These are phyloP conservation scores for Choloepus hoffmanni DNA, from an alignment of 2,113 vertebrate genomes.

Conservation along the genomic window DNA sequence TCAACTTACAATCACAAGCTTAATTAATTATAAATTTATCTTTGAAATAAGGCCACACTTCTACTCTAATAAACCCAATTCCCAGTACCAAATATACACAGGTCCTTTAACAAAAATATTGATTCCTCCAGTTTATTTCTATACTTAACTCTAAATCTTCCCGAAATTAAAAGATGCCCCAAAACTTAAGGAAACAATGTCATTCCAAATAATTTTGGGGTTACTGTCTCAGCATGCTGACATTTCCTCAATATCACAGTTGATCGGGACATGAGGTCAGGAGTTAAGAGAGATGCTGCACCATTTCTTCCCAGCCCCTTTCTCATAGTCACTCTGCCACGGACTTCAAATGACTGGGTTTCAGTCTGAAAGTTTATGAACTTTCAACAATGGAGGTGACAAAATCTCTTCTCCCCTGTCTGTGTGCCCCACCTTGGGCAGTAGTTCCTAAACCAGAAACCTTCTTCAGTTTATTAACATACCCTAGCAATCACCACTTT, in stretches of 20 bases:
- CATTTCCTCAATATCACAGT: neutral
- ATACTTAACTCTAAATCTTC: slow-evolving; percentile 25
- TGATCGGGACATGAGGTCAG: neutral
- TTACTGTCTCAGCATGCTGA: neutral
- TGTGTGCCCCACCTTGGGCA: neutral
- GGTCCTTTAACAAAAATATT: neutral
- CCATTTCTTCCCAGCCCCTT: neutral
- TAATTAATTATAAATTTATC: slow-evolving; percentile 1
- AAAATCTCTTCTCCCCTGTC: neutral
- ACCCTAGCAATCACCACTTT: neutral
- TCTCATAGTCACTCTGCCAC: neutral
- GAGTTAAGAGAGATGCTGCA: neutral
- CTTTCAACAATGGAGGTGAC: neutral
- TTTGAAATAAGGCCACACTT: neutral
- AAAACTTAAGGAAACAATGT: slow-evolving; percentile 19
- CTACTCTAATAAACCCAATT: neutral
- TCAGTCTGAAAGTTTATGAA: neutral
- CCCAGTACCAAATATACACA: neutral
- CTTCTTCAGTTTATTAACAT: neutral
- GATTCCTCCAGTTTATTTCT: neutral
- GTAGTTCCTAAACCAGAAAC: neutral
- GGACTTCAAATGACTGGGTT: neutral
- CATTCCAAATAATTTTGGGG: neutral
- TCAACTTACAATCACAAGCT: neutral
- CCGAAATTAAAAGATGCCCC: neutral